Base-by-base conservation (phyloP, 2,888 invertebrate genomes). In the Nephrotoma appendiculata region DNA sequence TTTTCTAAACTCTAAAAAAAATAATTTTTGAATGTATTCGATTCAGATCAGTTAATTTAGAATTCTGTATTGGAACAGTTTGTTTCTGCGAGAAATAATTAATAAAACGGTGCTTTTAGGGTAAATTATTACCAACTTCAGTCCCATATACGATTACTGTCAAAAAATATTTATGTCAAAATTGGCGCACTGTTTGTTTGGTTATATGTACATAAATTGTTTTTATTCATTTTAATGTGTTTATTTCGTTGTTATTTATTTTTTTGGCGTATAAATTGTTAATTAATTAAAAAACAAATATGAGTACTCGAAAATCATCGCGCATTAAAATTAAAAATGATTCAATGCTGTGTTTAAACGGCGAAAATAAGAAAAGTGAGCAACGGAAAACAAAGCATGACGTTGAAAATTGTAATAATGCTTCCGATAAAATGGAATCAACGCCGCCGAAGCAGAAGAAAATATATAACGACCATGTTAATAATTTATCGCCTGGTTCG, bases 371-470 rank as follows among this genome's bases (percentile, higher is more conserved):
- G 2, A 48, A 3, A 48, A 48, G 42, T 15, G 15, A 42, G 7
- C 6, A 71, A 84, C 42, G 43, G 43, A 84, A 84, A 42, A 84
- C 43, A 42, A 84, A 84, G 41, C 43, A n/a, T 84, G 43, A 84
- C 7, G 84, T 42, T 42, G 84, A 84, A 9, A 41, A 83, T 42
- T 12, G n/a, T 83, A 11, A 41, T 84, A 42, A 48, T 48, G 48
- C 11, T n/a, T 12, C 12, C 5, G 42, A 42, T 84, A 84, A 84
- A 84, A 42, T 84, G 41, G 84, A 84, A 43, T 84, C 84, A 42
- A 91, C 91, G 5, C 91, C 91, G 11, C 91, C 91, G 1, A 91
- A 91, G 71, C 91, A 90, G 86, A 88, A 86, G 41, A 88, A 88
- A 84, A 0, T 86, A 3, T 87, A 88, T 5, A 87, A 86, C 3